Percentiles rank a stretch among this genome's conserved stretches.
Evolutionary conservation across 1,140 invertebrate species (phyloP).

Genomic region (Oryzaephilus surinamensis): DNA sequence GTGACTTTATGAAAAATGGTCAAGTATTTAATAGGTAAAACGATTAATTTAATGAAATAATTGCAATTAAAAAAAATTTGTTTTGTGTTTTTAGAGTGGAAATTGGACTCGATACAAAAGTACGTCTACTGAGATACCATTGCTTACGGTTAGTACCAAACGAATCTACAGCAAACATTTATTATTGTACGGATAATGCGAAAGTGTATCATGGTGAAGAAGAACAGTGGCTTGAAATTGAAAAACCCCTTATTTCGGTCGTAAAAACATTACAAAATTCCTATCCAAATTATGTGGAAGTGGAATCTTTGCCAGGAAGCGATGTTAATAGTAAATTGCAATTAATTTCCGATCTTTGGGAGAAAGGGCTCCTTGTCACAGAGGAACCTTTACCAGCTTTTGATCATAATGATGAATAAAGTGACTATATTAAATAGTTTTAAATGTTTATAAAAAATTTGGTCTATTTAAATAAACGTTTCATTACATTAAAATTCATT

Average conservation of each 20-base stretch:
- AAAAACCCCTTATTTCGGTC: slow-evolving; percentile 49
- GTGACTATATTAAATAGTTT: background rate
- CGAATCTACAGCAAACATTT: slow-evolving; percentile 49
- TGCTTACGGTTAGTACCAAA: slow-evolving; percentile 56
- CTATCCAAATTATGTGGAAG: slow-evolving; percentile 66
- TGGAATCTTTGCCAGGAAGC: slow-evolving; percentile 59
- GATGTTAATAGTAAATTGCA: slow-evolving; percentile 50
- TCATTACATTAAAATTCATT: too few relatives aligned
- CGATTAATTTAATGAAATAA: background rate
- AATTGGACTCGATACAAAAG: slow-evolving; percentile 22
- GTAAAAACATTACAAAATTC: slow-evolving; percentile 57
- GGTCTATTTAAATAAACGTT: background rate
- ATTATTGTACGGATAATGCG: slow-evolving; percentile 75
- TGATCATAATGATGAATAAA: slow-evolving; percentile 3
- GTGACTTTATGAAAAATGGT: slow-evolving; percentile 55
- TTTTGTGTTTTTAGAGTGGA: slow-evolving; percentile 24
- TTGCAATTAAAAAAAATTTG: background rate
- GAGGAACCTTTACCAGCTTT: slow-evolving; percentile 35
- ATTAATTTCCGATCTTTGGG: slow-evolving; percentile 56
- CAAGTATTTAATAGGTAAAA: slow-evolving; percentile 49
- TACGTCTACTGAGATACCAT: slow-evolving; percentile 29
- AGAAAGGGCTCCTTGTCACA: slow-evolving; percentile 56
- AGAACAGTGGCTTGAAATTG: slow-evolving; percentile 64
- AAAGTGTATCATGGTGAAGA: slow-evolving; percentile 74
- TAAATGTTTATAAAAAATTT: background rate